Conservation (phyloP, 2,113 vertebrate species). For the Cyanocitta stelleri region DNA sequence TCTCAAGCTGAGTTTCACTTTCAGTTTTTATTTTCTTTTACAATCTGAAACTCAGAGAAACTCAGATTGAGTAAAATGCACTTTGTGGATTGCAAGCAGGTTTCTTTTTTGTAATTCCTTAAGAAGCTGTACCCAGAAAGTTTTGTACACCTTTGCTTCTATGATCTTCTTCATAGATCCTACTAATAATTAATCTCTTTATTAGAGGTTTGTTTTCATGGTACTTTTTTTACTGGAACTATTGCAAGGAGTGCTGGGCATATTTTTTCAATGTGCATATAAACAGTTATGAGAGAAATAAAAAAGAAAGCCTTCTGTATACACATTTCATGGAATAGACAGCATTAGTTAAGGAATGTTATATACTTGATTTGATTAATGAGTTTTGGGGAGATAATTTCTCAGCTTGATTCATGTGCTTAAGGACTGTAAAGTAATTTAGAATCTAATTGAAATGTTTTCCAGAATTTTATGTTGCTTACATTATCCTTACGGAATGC, state of each 20-base stretch:
- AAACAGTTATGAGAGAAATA: background rate
- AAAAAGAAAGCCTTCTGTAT: conserved; percentile 5
- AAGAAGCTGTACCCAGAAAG: background rate
- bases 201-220: conserved; percentile 10
- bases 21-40: conserved; percentile 54
- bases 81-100: background rate
- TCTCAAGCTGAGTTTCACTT: conserved; percentile 26
- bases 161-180: background rate
- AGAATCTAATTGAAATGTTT: conserved; percentile 30
- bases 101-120: background rate
- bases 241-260: background rate
- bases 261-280: background rate
- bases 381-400: conserved; percentile 37
- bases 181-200: background rate
- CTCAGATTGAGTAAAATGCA: background rate
- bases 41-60: background rate
- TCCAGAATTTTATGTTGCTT: background rate
- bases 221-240: background rate
- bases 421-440: conserved; percentile 23
- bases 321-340: background rate
- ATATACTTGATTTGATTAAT: conserved; percentile 35
- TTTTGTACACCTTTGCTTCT: background rate
- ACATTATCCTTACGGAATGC: background rate
- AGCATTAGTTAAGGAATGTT: conserved; percentile 10
- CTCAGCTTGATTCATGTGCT: conserved; percentile 31